phyloP scores from a whole-genome alignment of 1,140 invertebrate genomes.

The Pogonomyrmex barbatus region DNA sequence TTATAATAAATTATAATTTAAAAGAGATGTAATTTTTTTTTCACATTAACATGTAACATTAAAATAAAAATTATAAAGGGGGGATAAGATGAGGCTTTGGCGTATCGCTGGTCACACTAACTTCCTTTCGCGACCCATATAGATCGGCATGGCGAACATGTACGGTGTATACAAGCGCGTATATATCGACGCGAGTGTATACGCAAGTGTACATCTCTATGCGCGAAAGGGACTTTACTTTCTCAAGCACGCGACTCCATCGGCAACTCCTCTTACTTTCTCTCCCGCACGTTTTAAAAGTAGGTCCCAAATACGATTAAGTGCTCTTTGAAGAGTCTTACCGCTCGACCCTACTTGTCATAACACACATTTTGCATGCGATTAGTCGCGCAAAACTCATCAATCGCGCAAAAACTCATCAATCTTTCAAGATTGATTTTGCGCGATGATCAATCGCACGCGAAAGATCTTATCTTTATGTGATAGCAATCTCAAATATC shows the following conservation, averaged over 20 bases:
- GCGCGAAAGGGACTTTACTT: slow-evolving; percentile 82
- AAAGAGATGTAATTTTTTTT: no score
- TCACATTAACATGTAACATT: no score
- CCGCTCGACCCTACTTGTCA: slow-evolving; percentile 7
- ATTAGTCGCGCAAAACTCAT: not conserved
- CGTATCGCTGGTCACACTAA: slow-evolving; percentile 19
- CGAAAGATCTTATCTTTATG: no score
- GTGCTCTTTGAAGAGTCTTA: slow-evolving; percentile 68
- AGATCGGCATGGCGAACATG: slow-evolving; percentile 6
- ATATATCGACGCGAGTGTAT: slow-evolving; percentile 20
- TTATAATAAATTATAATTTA: not conserved
- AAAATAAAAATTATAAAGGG: no score
- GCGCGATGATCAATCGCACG: no score
- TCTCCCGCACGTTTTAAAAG: slow-evolving; percentile 82
- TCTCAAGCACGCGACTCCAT: slow-evolving; percentile 81
- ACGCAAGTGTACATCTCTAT: slow-evolving; percentile 69
- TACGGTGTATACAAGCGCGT: not conserved
- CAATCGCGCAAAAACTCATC: not conserved
- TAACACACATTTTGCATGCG: not conserved
- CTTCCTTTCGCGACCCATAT: slow-evolving; percentile 51
- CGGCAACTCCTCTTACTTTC: slow-evolving; percentile 83
- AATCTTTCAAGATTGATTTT: no score
- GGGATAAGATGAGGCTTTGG: not conserved
- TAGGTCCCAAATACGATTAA: slow-evolving; percentile 83
- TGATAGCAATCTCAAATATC: no score